Base-by-base conservation (phyloP, 2,113 vertebrate species). In the Malaclemys terrapin region DNA sequence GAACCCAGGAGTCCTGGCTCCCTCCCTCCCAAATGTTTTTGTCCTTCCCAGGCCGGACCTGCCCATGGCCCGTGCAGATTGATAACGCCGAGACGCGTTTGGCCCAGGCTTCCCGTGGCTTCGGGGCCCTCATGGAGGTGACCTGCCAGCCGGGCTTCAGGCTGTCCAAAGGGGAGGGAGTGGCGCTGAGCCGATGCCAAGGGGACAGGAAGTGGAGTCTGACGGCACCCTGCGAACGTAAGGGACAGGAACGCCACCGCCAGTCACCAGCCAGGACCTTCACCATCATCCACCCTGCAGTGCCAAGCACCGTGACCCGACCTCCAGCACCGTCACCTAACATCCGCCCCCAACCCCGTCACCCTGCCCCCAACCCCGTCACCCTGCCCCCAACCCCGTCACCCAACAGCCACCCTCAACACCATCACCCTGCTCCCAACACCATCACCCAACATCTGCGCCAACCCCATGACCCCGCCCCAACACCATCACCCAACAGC, bases 181-280 rank as follows among this genome's bases (percentile, higher is more conserved):
- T 59, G 82, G 96, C 94, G n/a, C 98, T 98, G 83, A 98, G 98
- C 82, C 98, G 98, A 97, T 99, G 98, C 95, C 98, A 99, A 95
- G 98, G 98, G 80, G 98, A 99, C 97, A 97, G 98, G 49, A 98
- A 98, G 95, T 99, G 98, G 98, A 99, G 98, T 88, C 98, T 98
- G 47, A 97, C 98, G 52, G 98, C 98, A 89, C 98, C 98, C 89
- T 99, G 98, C 97, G 96, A 95, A 97, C 98, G 98, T 98, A 93
- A 93, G 49, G 57, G 76, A 25, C 5, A 0, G 38, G 12, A 7
- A 17, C 2, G 35, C 17, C 65, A 38, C 65, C 17, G 4, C 65
- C 17, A 5, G 35, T 19, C 65, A 69, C 3, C 35, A 22, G 10
- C 22, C 8, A 4, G 22, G 38, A 10, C 22, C 22, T 42, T 69